These are phyloP conservation scores for Aphodius granarius DNA, from an alignment of 2,888 invertebrate species.

Conservation along the genomic window DNA sequence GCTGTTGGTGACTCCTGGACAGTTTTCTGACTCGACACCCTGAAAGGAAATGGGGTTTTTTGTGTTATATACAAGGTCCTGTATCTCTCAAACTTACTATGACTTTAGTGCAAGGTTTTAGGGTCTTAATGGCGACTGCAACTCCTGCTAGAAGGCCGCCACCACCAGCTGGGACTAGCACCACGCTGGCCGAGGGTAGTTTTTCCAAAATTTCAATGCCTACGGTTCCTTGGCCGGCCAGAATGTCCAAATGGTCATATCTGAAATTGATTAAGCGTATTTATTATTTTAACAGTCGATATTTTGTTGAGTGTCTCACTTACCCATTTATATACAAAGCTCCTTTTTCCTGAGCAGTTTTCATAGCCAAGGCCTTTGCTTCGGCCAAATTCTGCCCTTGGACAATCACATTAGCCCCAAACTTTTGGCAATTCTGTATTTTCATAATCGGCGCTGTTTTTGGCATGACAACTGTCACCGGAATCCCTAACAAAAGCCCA, in stretches of 20 bases:
- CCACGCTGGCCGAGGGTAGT: slow-evolving; percentile 79
- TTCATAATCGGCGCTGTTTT: slow-evolving; percentile 62
- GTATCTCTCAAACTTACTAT: slow-evolving; percentile 57
- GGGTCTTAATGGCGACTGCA: slow-evolving; percentile 79
- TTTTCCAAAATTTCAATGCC: slow-evolving; percentile 89
- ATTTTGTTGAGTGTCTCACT: slow-evolving; percentile 33
- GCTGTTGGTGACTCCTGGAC: slow-evolving; percentile 77
- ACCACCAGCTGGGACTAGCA: slow-evolving; percentile 87
- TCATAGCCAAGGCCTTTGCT: slow-evolving; percentile 73
- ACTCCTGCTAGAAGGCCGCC: slow-evolving; percentile 87
- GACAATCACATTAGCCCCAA: slow-evolving; percentile 68
- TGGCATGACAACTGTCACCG: slow-evolving; percentile 56
- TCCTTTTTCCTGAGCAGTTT: slow-evolving; percentile 66
- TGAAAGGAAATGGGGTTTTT: slow-evolving; percentile 40
- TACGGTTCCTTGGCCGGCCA: slow-evolving; percentile 90
- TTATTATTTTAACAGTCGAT: neutral
- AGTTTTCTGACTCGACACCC: slow-evolving; percentile 87
- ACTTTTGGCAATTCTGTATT: slow-evolving; percentile 62
- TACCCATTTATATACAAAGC: slow-evolving; percentile 84
- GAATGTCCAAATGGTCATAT: slow-evolving; percentile 88
- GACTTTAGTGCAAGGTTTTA: slow-evolving; percentile 75
- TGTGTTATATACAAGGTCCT: neutral
- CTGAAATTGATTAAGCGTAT: slow-evolving; percentile 15
- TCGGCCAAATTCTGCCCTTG: slow-evolving; percentile 65
- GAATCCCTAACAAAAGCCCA: slow-evolving; percentile 52